phyloP scores from a whole-genome alignment of 1,140 invertebrate species.

The Brachionus koreanus region DNA sequence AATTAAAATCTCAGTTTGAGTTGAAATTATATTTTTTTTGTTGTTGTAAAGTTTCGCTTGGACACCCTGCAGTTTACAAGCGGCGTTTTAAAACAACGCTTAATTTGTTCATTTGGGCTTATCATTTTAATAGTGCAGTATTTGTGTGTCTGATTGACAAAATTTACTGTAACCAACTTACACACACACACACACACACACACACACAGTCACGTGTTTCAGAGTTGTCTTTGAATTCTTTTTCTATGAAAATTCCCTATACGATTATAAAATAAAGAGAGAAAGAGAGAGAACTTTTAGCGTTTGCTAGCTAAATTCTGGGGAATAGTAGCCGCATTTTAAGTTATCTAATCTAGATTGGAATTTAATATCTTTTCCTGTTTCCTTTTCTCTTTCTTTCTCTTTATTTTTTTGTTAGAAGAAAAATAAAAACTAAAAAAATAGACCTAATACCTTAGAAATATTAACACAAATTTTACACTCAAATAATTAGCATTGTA shows the following conservation, averaged over 20 bases:
- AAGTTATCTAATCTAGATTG: conserved; percentile 30
- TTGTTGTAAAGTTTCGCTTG: not conserved
- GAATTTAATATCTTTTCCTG: conserved; percentile 17
- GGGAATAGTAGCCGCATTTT: not conserved
- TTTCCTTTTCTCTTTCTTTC: conserved; percentile 12
- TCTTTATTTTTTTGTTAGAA: not conserved
- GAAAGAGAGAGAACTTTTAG: not conserved
- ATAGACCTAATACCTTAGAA: conserved; percentile 20
- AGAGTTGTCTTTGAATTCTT: not conserved
- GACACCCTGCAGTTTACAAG: not conserved
- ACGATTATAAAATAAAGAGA: not conserved
- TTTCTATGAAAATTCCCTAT: not conserved
- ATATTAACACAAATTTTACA: conserved; percentile 9
- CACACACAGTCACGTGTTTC: no score
- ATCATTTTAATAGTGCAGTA: conserved; percentile 41
- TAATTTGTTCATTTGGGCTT: conserved; percentile 29
- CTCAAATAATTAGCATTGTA: not conserved
- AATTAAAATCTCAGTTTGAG: conserved; percentile 34
- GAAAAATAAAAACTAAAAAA: not conserved
- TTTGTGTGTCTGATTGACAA: not conserved
- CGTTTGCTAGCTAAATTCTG: conserved; percentile 5
- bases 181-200: no score
- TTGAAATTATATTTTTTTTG: no score
- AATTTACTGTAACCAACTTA: no score
- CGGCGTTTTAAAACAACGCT: not conserved